phyloP scores from a whole-genome alignment of 2,113 vertebrate genomes.

The rabbit (Oryctolagus cuniculus) region mOryCun1.1 NC_091434.1:45957001-45957500 shows the following conservation, averaged over 20 bases:
- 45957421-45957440: conserved; percentile 66
- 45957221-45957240: conserved; percentile 63
- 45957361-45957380: conserved; percentile 63
- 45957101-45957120: conserved; percentile 83
- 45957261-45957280: conserved; percentile 18
- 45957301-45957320: conserved; percentile 64
- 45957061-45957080: conserved; percentile 83
- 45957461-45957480: conserved; percentile 71
- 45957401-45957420: conserved; percentile 75
- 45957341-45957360: conserved; percentile 54
- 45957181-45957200: conserved; percentile 56
- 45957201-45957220: conserved; percentile 52
- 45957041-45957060: conserved; percentile 85
- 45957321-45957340: conserved; percentile 62
- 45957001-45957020: conserved; percentile 84
- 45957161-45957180: conserved; percentile 75
- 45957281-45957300: conserved; percentile 69
- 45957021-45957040: conserved; percentile 86
- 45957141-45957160: conserved; percentile 76
- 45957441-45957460: conserved; percentile 66
- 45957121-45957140: conserved; percentile 79
- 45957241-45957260: conserved; percentile 58
- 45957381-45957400: conserved; percentile 71
- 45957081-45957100: conserved; percentile 81
- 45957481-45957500: conserved; percentile 84